Percentiles rank a stretch among this genome's conserved stretches.
Conservation (phyloP, 2,113 vertebrate species). For the Ctenomys sociabilis region DNA sequence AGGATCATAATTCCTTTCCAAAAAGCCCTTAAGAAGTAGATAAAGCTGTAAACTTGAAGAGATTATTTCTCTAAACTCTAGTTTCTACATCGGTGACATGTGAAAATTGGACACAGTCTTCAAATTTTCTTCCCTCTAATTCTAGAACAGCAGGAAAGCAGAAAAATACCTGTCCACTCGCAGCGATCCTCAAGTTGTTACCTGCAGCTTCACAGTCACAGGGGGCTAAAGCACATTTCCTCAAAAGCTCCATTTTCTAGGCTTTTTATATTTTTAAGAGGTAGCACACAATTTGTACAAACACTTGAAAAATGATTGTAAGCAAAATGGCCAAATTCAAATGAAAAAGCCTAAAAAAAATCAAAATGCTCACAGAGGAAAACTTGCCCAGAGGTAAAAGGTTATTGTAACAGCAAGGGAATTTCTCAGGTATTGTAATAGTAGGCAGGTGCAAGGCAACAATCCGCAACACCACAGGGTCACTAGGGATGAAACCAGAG, state of each 20-base stretch:
- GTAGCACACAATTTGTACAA: background rate
- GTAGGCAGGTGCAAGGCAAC: background rate
- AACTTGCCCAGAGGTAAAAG: background rate
- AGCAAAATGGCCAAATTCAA: background rate
- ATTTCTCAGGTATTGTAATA: background rate
- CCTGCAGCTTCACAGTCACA: background rate
- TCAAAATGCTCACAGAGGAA: background rate
- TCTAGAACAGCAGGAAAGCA: background rate
- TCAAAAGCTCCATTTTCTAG: background rate
- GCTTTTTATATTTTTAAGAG: background rate
- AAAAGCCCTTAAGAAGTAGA: background rate
- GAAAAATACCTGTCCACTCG: background rate
- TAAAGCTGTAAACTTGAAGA: background rate
- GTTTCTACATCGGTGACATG: background rate
- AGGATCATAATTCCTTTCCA: background rate
- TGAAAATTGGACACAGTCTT: background rate
- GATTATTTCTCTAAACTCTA: background rate
- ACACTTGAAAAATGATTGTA: background rate
- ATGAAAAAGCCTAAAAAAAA: background rate
- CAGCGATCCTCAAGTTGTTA: background rate
- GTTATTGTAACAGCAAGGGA: background rate
- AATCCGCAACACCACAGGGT: background rate
- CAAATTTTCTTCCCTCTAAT: background rate
- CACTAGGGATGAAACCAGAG: background rate
- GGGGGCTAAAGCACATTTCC: background rate